Percentiles rank a stretch among this genome's conserved stretches.
Conservation (phyloP, 2,113 vertebrate species). For the Daubentonia madagascariensis region DNA sequence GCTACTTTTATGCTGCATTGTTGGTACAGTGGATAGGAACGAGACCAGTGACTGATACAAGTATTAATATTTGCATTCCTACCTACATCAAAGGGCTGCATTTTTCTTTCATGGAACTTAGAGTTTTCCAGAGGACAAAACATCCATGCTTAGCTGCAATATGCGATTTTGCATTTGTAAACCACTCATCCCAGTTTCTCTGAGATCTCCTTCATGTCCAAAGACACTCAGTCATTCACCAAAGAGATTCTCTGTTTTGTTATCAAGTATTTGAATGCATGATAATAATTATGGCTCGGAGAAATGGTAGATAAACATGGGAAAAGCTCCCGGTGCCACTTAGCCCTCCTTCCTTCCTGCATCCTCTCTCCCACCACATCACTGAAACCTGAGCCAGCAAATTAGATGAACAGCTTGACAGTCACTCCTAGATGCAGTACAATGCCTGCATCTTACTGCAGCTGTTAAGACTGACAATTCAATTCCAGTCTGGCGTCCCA, state of each 20-base stretch:
- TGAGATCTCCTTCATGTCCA: background rate
- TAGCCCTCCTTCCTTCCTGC: background rate
- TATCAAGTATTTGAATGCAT: background rate
- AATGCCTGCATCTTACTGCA: constrained; percentile 21
- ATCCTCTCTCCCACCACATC: background rate
- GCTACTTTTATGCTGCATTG: background rate
- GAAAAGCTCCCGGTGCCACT: background rate
- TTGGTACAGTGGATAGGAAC: background rate
- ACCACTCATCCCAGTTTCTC: background rate
- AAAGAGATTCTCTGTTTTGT: background rate
- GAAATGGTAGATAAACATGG: background rate
- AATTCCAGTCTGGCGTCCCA: background rate
- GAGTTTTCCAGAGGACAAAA: background rate
- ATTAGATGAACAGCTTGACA: constrained; percentile 9
- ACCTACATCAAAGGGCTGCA: background rate
- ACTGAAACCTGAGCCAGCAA: constrained; percentile 36
- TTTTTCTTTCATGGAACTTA: background rate
- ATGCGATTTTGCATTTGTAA: background rate
- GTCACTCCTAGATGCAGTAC: background rate
- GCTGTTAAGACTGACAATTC: constrained; percentile 39
- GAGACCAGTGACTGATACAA: background rate
- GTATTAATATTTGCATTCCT: no score
- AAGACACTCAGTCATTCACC: background rate
- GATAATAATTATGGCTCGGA: background rate
- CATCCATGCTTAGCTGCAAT: background rate